These are phyloP conservation scores for Drosophila biarmipes DNA, from an alignment of 1,140 invertebrate genomes.

Conservation along the genomic window DNA sequence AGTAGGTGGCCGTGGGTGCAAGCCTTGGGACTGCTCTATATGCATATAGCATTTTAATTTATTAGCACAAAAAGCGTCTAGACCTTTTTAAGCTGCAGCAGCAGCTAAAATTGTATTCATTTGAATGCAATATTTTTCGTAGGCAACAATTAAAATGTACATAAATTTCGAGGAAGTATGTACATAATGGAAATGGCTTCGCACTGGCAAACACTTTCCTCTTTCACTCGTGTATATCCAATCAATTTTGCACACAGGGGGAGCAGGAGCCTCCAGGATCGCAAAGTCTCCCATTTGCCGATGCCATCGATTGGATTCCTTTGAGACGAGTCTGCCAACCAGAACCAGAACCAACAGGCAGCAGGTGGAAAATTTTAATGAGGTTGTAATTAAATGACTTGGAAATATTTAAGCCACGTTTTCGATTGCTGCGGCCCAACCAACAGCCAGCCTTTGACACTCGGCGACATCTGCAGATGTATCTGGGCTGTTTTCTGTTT, in stretches of 20 bases:
- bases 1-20: slow-evolving; percentile 30
- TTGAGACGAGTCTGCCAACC: slow-evolving; percentile 13
- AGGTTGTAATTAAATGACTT: slow-evolving; percentile 83
- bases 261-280: not conserved
- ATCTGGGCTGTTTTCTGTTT: slow-evolving; percentile 1
- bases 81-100: slow-evolving; percentile 77
- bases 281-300: slow-evolving; percentile 20
- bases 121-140: slow-evolving; percentile 70
- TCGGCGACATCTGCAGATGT: slow-evolving; percentile 42
- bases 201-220: not conserved
- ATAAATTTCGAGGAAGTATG: slow-evolving; percentile 65
- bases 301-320: slow-evolving; percentile 33
- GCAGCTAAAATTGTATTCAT: slow-evolving; percentile 50
- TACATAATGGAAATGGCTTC: slow-evolving; percentile 3
- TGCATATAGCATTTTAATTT: slow-evolving; percentile 83
- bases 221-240: not conserved
- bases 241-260: slow-evolving; percentile 2
- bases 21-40: slow-evolving; percentile 49
- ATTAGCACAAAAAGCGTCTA: slow-evolving; percentile 82
- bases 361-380: slow-evolving; percentile 80
- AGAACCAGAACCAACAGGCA: slow-evolving; percentile 20
- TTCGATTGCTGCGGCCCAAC: slow-evolving; percentile 46
- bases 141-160: slow-evolving; percentile 79
- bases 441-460: slow-evolving; percentile 50
- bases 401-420: slow-evolving; percentile 77